A percentile compares a stretch with the other conserved stretches of the same genome.
phyloP scores from a whole-genome alignment of 2,888 invertebrate species.

The Silvanus unidentatus region DNA sequence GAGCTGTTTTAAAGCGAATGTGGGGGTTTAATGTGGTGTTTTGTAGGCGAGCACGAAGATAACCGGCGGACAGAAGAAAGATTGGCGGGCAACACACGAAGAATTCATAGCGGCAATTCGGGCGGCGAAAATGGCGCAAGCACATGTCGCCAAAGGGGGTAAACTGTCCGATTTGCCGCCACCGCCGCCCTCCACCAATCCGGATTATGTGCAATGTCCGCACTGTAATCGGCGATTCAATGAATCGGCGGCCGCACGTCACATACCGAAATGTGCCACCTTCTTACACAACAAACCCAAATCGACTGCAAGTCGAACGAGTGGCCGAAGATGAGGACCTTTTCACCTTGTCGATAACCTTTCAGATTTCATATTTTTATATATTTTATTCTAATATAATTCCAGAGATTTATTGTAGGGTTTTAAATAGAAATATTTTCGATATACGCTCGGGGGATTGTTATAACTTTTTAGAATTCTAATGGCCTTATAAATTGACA shows the following conservation, averaged over 20 bases:
- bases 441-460: too few species aligned
- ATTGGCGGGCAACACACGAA: slow-evolving; percentile 91
- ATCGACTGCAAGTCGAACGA: not conserved
- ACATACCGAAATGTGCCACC: slow-evolving; percentile 86
- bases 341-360: too few species aligned
- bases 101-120: slow-evolving; percentile 88
- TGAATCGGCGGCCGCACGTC: slow-evolving; percentile 76
- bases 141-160: slow-evolving; percentile 75
- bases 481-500: too few species aligned
- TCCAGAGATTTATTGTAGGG: too few species aligned
- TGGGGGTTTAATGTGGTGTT: not conserved
- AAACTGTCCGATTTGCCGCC: slow-evolving; percentile 83
- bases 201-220: slow-evolving; percentile 86
- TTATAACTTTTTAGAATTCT: too few species aligned
- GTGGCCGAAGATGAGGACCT: too few species aligned
- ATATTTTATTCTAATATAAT: too few species aligned
- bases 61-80: slow-evolving; percentile 47
- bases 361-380: too few species aligned
- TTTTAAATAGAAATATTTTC: too few species aligned
- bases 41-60: slow-evolving; percentile 8
- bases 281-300: slow-evolving; percentile 63
- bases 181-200: slow-evolving; percentile 82
- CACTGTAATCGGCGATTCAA: slow-evolving; percentile 84
- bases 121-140: slow-evolving; percentile 80
- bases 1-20: not conserved